Conservation (phyloP, 2,113 vertebrate genomes). For the Panurus biarmicus region DNA sequence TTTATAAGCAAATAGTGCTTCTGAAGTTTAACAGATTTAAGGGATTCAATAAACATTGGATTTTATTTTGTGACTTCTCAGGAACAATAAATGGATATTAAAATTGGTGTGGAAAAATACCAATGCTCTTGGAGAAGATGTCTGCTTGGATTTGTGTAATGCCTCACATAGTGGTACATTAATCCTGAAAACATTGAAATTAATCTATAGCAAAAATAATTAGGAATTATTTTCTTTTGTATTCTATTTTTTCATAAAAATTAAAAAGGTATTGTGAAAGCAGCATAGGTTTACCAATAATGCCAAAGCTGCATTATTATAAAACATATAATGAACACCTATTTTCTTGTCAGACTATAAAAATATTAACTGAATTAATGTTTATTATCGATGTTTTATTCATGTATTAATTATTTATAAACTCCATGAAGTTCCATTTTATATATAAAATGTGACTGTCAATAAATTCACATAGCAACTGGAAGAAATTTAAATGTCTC, state of each 20-base stretch:
- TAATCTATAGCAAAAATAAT: neutral
- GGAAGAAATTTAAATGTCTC: neutral
- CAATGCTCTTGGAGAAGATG: neutral
- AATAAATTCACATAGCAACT: conserved; percentile 18
- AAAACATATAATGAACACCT: neutral
- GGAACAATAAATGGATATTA: neutral
- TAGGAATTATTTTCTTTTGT: neutral
- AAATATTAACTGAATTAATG: neutral
- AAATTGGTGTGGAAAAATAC: neutral
- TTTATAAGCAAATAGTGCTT: neutral
- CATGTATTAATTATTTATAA: conserved; percentile 7
- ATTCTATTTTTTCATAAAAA: neutral
- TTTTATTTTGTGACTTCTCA: neutral
- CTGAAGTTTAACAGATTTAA: neutral
- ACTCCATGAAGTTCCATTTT: neutral
- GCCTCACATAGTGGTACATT: neutral
- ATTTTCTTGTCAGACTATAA: neutral
- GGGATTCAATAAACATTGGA: neutral
- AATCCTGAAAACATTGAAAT: neutral
- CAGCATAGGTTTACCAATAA: neutral
- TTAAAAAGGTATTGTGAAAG: neutral
- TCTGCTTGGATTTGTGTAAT: neutral
- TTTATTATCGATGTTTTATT: neutral
- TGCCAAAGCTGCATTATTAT: neutral
- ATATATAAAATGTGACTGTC: neutral